Evolutionary conservation across 2,888 invertebrate genomes (phyloP).

Genomic region (Ypsolopha sequella): DNA sequence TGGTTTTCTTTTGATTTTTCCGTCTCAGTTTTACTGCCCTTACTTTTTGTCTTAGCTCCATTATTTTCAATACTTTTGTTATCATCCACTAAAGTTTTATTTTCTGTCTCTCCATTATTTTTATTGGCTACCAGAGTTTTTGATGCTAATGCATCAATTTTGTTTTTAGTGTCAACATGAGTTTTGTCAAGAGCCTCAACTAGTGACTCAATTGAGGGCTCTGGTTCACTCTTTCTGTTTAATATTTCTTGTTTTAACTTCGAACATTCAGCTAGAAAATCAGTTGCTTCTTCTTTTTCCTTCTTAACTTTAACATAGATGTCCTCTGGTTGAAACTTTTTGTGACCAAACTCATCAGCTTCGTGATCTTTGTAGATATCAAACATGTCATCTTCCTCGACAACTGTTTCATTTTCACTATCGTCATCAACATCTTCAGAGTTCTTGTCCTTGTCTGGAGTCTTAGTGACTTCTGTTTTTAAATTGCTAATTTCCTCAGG

Average conservation of each 20-base stretch:
- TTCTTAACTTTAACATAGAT: conserved; percentile 37
- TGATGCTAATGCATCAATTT: conserved; percentile 44
- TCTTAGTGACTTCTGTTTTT: not conserved
- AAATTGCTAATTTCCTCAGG: conserved; percentile 12
- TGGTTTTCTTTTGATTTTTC: conserved; percentile 2
- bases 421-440: conserved; percentile 20
- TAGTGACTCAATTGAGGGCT: conserved; percentile 37
- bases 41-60: conserved; percentile 5
- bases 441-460: not conserved
- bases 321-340: conserved; percentile 51
- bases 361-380: conserved; percentile 60
- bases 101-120: conserved; percentile 1
- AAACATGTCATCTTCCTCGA: conserved; percentile 55
- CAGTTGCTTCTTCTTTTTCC: conserved; percentile 19
- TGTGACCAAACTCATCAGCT: conserved; percentile 58
- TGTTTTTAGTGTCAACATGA: conserved; percentile 11
- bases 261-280: conserved; percentile 52
- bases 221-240: conserved; percentile 34
- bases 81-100: not conserved
- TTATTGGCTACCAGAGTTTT: conserved; percentile 32
- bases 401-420: conserved; percentile 37
- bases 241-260: conserved; percentile 49
- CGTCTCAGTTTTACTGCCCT: conserved; percentile 4
- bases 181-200: conserved; percentile 50
- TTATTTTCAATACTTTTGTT: conserved; percentile 2